Conservation (phyloP, 2,888 invertebrate genomes). For the Orthosia gracilis region DNA sequence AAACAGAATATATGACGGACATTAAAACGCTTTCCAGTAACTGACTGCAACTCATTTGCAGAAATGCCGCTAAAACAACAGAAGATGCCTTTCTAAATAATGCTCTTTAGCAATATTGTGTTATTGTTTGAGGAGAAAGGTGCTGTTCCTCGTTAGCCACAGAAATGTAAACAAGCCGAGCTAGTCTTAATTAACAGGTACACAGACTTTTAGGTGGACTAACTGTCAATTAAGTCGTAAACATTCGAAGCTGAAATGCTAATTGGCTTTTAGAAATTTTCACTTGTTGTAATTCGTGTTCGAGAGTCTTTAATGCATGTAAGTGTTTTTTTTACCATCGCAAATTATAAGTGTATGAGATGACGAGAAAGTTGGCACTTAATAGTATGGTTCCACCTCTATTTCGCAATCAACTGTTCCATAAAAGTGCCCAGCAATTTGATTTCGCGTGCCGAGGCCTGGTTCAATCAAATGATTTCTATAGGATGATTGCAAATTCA, state of each 20-base stretch:
- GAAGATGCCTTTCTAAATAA: conserved; percentile 77
- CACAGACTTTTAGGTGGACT: conserved; percentile 65
- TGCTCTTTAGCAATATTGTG: conserved; percentile 70
- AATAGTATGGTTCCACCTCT: conserved; percentile 32
- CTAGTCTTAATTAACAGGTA: conserved; percentile 73
- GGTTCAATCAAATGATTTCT: conserved; percentile 54
- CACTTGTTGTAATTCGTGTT: conserved; percentile 27
- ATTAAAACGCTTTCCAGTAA: conserved; percentile 61
- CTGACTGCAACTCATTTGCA: conserved; percentile 65
- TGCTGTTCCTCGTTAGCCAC: conserved; percentile 66
- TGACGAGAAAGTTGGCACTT: conserved; percentile 51
- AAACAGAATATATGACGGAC: conserved; percentile 44
- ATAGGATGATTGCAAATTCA: conserved; percentile 58
- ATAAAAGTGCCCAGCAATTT: conserved; percentile 49
- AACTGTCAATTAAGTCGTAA: conserved; percentile 67
- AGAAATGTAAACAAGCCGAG: conserved; percentile 69
- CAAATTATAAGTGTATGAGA: conserved; percentile 48
- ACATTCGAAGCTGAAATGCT: conserved; percentile 48
- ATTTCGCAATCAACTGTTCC: conserved; percentile 48
- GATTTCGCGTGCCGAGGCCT: conserved; percentile 49
- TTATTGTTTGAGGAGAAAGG: conserved; percentile 85
- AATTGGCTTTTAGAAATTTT: conserved; percentile 67
- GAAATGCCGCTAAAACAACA: conserved; percentile 66
- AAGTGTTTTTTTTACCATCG: conserved; percentile 40
- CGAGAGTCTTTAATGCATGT: conserved; percentile 11